These are phyloP conservation scores for Catharus fuscescens DNA, from an alignment of 2,113 vertebrate species.

Conservation along the genomic window DNA sequence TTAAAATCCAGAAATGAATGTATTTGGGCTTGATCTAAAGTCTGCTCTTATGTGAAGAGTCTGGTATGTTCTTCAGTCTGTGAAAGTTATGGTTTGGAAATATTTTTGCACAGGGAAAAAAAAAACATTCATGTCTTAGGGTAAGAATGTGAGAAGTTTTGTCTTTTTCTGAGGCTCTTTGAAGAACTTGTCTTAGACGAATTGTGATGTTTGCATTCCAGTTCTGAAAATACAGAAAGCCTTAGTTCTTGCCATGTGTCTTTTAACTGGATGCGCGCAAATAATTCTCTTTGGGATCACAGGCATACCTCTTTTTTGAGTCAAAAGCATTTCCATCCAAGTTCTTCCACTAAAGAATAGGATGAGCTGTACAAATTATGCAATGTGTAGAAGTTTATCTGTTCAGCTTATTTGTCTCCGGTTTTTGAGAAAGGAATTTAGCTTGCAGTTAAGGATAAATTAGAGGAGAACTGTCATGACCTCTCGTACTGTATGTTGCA, in stretches of 20 bases:
- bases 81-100: conserved; percentile 19
- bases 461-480: neutral
- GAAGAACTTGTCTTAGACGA: neutral
- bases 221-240: neutral
- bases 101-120: neutral
- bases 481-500: neutral
- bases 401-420: neutral
- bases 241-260: neutral
- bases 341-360: neutral
- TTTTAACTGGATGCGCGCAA: neutral
- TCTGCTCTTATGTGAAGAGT: neutral
- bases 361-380: neutral
- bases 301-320: neutral
- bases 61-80: neutral
- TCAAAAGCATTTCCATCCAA: neutral
- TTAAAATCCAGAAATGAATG: conserved; percentile 39
- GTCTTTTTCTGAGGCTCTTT: conserved; percentile 23
- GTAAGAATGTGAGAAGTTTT: neutral
- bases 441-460: neutral
- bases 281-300: neutral
- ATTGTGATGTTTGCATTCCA: neutral
- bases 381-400: neutral
- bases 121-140: neutral
- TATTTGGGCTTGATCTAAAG: conserved; percentile 40
- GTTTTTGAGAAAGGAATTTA: neutral